These are phyloP conservation scores for Drosophila pegasa DNA, from an alignment of 2,888 invertebrate species.

Conservation along the genomic window DNA sequence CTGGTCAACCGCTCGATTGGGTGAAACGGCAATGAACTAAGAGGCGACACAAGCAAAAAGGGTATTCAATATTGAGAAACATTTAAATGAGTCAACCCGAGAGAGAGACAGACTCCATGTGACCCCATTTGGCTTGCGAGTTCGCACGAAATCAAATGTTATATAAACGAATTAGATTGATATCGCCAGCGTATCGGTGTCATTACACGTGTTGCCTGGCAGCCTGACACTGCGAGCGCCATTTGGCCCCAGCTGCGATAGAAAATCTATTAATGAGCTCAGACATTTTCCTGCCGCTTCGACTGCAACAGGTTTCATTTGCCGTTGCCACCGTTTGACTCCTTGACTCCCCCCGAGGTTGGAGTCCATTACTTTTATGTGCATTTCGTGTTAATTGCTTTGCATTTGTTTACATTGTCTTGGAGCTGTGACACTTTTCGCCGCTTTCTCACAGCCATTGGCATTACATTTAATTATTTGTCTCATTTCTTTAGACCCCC, in stretches of 20 bases:
- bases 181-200: constrained; percentile 47
- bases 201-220: constrained; percentile 57
- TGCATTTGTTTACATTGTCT: constrained; percentile 75
- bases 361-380: constrained; percentile 76
- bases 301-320: constrained; percentile 63
- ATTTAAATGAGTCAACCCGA: constrained; percentile 47
- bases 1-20: constrained; percentile 41
- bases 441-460: constrained; percentile 65
- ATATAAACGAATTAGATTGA: constrained; percentile 39
- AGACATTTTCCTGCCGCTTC: constrained; percentile 46
- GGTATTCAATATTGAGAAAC: constrained; percentile 23
- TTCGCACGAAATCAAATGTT: constrained; percentile 19
- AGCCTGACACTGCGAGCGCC: constrained; percentile 60
- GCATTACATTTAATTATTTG: constrained; percentile 48
- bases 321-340: not conserved
- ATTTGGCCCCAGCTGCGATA: constrained; percentile 61
- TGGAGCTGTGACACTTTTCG: constrained; percentile 55
- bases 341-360: constrained; percentile 41
- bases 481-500: not conserved
- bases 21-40: constrained; percentile 74
- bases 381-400: constrained; percentile 76
- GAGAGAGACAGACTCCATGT: not conserved
- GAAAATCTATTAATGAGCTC: constrained; percentile 76
- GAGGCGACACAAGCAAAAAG: constrained; percentile 6
- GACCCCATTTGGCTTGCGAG: constrained; percentile 42